phyloP scores from a whole-genome alignment of 2,797 vertebrate genomes.

The Pseudomugil gertrudae region DNA sequence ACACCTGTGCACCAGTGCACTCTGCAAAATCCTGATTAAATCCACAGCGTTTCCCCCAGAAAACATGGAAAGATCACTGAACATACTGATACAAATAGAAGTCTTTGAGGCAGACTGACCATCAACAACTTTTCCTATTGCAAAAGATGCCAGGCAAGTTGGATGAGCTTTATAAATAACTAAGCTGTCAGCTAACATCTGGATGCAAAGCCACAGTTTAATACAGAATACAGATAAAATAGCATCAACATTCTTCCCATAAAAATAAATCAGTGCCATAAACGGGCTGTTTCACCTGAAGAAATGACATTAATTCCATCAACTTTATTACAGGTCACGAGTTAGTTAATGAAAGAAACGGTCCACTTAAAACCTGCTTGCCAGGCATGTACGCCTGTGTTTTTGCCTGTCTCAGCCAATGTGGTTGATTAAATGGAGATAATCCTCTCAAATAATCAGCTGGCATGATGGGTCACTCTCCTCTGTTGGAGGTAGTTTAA shows the following conservation, averaged over 20 bases:
- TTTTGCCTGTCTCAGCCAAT: slow-evolving; percentile 3
- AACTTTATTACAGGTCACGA: slow-evolving; percentile 20
- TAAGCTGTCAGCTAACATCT: slow-evolving; percentile 29
- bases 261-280: slow-evolving; percentile 15
- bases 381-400: slow-evolving; percentile 3
- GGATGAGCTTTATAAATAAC: slow-evolving; percentile 41
- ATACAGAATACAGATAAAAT: too few relatives aligned
- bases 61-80: slow-evolving; percentile 13
- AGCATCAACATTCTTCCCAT: slow-evolving; percentile 21
- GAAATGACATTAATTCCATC: slow-evolving; percentile 5
- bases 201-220: slow-evolving; percentile 31
- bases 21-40: slow-evolving; percentile 10
- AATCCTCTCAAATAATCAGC: slow-evolving; percentile 47
- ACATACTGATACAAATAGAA: slow-evolving; percentile 25
- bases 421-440: slow-evolving; percentile 52
- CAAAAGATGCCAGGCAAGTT: not conserved
- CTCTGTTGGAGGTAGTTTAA: slow-evolving; percentile 23
- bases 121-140: not conserved
- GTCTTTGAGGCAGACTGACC: not conserved
- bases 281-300: slow-evolving; percentile 24
- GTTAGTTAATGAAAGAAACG: slow-evolving; percentile 40
- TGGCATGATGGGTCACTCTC: slow-evolving; percentile 22
- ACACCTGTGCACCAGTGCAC: not conserved
- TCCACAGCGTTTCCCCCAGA: not conserved
- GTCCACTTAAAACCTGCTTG: slow-evolving; percentile 8